A percentile compares a stretch with the other conserved stretches of the same genome.
Conservation (phyloP, 2,888 invertebrate species). For the Ametastegia equiseti region DNA sequence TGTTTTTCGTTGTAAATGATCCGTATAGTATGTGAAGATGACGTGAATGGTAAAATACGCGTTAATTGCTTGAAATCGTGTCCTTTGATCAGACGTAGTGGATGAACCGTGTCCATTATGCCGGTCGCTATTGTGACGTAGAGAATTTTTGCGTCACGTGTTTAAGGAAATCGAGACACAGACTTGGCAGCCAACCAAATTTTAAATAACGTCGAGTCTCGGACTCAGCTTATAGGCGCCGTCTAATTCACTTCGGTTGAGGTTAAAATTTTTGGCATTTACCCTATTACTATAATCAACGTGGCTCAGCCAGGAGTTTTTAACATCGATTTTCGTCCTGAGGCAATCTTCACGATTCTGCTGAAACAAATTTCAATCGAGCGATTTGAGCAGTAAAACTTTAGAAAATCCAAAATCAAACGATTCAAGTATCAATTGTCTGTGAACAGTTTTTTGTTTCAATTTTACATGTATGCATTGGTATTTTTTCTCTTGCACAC, state of each 20-base stretch:
- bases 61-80: slow-evolving; percentile 24
- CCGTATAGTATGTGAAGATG: not conserved
- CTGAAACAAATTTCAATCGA: not conserved
- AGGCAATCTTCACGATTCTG: not conserved
- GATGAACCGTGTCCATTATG: not conserved
- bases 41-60: not conserved
- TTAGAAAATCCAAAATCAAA: not conserved
- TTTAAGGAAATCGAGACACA: slow-evolving; percentile 17
- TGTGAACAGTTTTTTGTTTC: not conserved
- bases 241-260: slow-evolving; percentile 17
- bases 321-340: not conserved
- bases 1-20: not conserved
- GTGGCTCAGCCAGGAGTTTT: not conserved
- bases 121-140: slow-evolving; percentile 2
- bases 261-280: slow-evolving; percentile 6
- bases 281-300: not conserved
- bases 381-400: not conserved
- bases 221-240: slow-evolving; percentile 37
- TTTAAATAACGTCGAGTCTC: slow-evolving; percentile 21
- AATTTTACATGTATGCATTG: too few species aligned
- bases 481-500: not conserved
- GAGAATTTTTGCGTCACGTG: slow-evolving; percentile 32
- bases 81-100: not conserved
- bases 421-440: not conserved
- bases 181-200: slow-evolving; percentile 27